Evolutionary conservation across 2,113 vertebrate species (phyloP).

Genomic region (Ramphastos sulfuratus): DNA sequence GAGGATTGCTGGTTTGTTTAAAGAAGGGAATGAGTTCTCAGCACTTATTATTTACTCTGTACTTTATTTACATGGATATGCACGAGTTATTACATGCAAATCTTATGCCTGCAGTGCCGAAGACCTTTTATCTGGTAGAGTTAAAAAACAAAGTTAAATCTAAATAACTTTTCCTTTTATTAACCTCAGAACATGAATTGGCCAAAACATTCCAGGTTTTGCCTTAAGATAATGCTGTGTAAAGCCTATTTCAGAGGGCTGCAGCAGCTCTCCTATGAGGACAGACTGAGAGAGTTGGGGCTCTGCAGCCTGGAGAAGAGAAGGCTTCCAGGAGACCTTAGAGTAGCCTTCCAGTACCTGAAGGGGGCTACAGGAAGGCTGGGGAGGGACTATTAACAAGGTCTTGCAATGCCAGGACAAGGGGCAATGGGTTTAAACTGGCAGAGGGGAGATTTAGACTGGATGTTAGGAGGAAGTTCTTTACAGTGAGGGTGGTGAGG

Average conservation of each 20-base stretch:
- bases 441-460: no score
- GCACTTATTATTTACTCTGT: constrained; percentile 15
- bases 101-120: background rate
- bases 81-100: background rate
- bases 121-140: background rate
- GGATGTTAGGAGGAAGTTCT: no score
- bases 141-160: background rate
- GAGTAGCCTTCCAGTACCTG: no score
- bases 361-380: no score
- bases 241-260: constrained; percentile 62
- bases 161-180: background rate
- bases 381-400: no score
- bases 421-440: no score
- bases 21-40: background rate
- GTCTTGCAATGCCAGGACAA: no score
- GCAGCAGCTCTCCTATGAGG: no score
- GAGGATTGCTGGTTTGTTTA: background rate
- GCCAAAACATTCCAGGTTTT: constrained; percentile 1
- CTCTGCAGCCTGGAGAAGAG: no score
- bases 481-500: no score
- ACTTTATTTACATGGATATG: constrained; percentile 3
- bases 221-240: background rate
- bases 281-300: no score
- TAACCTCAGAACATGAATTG: constrained; percentile 16
- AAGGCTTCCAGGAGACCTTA: no score